Conservation (phyloP, 30 jellyfish, hydroid and myxozoan species). For the Catostylus mosaicus region DNA sequence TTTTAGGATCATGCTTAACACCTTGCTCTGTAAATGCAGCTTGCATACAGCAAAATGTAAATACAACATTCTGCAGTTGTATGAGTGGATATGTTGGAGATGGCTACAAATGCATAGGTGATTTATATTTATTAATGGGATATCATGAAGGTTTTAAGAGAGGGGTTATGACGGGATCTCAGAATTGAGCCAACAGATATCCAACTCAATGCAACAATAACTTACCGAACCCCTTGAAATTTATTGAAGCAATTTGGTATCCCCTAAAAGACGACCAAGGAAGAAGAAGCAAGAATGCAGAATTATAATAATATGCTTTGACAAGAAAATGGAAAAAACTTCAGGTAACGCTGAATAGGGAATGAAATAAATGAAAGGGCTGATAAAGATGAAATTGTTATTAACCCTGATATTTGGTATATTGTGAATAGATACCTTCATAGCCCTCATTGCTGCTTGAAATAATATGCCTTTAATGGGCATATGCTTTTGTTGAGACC, state of each 20-base stretch:
- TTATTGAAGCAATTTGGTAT: too few species aligned
- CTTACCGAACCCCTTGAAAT: neutral
- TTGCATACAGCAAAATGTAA: conserved; percentile 30
- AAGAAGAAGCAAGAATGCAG: too few species aligned
- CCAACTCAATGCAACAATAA: neutral
- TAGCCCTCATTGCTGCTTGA: too few species aligned
- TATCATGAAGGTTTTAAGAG: neutral
- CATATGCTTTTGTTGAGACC: too few species aligned
- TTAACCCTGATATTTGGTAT: too few species aligned
- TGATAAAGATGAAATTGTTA: too few species aligned
- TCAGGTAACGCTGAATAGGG: too few species aligned
- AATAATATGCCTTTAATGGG: too few species aligned
- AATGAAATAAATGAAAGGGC: too few species aligned
- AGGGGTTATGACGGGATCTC: neutral
- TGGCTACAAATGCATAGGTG: conserved; percentile 87
- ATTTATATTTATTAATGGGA: neutral
- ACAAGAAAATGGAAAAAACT: too few species aligned
- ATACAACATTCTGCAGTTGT: conserved; percentile 61
- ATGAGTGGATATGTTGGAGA: conserved; percentile 85
- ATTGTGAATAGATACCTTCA: too few species aligned
- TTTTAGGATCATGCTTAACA: conserved; percentile 65
- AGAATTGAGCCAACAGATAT: neutral
- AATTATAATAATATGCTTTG: too few species aligned
- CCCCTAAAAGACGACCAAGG: neutral
- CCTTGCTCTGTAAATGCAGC: conserved; percentile 68